Percentiles rank a stretch among this genome's conserved stretches.
Conservation (phyloP, 2,113 vertebrate genomes). For the Scytalopus superciliaris region DNA sequence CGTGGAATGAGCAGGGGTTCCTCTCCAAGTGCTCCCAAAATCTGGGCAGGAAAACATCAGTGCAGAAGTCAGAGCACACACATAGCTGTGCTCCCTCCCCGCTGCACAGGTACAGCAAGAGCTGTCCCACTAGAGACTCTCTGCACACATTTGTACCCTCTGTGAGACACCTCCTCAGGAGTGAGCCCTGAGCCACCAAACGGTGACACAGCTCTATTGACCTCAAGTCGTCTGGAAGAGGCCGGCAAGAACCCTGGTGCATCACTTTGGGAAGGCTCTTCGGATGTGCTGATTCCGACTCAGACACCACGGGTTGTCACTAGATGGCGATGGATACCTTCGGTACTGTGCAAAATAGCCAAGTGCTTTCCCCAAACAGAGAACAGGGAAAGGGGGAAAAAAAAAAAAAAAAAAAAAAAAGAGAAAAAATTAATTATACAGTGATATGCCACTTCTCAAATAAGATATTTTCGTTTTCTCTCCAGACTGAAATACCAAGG, state of each 20-base stretch:
- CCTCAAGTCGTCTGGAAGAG: neutral
- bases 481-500: neutral
- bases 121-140: neutral
- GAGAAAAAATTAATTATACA: neutral
- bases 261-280: neutral
- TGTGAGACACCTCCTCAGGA: neutral
- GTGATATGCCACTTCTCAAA: neutral
- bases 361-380: neutral
- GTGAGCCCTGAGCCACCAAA: neutral
- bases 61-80: neutral
- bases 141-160: neutral
- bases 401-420: fast-evolving
- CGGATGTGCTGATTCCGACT: fast-evolving
- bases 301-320: neutral
- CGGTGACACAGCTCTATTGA: neutral
- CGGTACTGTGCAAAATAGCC: neutral
- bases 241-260: neutral
- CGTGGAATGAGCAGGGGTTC: fast-evolving
- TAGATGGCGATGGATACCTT: slow-evolving; percentile 35
- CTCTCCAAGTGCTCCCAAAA: neutral
- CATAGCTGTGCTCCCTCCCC: neutral
- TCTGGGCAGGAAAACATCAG: neutral
- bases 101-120: neutral
- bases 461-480: neutral
- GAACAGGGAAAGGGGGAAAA: neutral